Percentiles rank a stretch among this genome's conserved stretches.
These are phyloP conservation scores for Harlomillsia oculata DNA, from an alignment of 1,140 invertebrate genomes.

Conservation along the genomic window DNA sequence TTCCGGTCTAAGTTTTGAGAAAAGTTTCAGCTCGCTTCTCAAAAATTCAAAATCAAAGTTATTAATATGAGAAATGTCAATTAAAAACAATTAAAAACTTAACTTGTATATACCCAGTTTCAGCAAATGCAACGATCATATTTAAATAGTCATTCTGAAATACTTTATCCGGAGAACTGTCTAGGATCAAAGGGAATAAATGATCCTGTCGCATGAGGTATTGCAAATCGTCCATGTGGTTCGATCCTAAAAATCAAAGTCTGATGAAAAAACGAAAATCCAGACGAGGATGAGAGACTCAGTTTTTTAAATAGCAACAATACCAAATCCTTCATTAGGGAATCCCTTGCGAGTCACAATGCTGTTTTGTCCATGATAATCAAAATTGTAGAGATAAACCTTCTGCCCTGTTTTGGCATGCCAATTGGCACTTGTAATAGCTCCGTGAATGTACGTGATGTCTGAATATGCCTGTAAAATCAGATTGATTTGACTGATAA, in stretches of 20 bases:
- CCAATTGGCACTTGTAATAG: not conserved
- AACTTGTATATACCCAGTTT: conserved; percentile 8
- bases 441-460: conserved; percentile 3
- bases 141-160: conserved; percentile 6
- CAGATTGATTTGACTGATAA: not conserved
- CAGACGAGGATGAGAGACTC: not conserved
- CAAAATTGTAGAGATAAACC: conserved; percentile 9
- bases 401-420: conserved; percentile 1
- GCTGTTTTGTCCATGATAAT: conserved; percentile 13
- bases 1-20: not conserved
- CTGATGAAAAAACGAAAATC: not conserved
- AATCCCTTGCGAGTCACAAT: conserved; percentile 12
- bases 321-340: conserved; percentile 10
- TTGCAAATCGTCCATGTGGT: conserved; percentile 24
- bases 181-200: conserved; percentile 2
- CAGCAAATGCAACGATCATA: conserved; percentile 11
- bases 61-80: not conserved
- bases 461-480: conserved; percentile 20
- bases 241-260: not conserved
- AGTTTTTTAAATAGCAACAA: not conserved
- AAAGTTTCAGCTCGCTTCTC: not conserved
- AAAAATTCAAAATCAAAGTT: not conserved
- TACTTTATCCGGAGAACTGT: not conserved
- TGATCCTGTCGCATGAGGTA: conserved; percentile 7
- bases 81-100: not conserved